These are phyloP conservation scores for Stegostoma tigrinum DNA, from an alignment of 2,113 vertebrate species.

Conservation along the genomic window DNA sequence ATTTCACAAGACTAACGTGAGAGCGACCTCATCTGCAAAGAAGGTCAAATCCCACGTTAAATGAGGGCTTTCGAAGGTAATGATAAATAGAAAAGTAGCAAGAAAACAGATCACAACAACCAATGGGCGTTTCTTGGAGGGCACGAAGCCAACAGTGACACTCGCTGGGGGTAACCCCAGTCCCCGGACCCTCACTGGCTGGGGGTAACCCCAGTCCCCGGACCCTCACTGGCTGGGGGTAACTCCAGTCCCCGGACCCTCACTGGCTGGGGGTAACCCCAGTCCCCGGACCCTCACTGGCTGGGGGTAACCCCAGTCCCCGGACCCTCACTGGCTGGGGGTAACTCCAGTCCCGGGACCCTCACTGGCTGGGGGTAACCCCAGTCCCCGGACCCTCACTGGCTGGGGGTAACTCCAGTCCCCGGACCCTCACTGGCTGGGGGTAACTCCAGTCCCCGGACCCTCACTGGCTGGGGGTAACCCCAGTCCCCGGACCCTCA, in stretches of 20 bases:
- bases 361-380: not conserved
- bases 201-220: not conserved
- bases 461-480: too few species aligned
- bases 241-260: too few species aligned
- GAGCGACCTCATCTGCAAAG: not conserved
- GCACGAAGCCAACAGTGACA: not conserved
- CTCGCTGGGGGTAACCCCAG: not conserved
- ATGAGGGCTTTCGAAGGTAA: not conserved
- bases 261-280: not conserved
- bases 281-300: not conserved
- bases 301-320: not conserved
- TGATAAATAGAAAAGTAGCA: not conserved
- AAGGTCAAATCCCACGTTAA: not conserved
- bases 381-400: too few species aligned
- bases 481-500: not conserved
- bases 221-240: not conserved
- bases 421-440: not conserved
- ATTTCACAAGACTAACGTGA: slow-evolving; percentile 8
- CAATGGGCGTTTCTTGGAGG: not conserved
- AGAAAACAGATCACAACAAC: not conserved
- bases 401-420: not conserved
- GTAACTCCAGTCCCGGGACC: not conserved
- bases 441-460: not conserved
- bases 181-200: not conserved
- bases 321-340: not conserved